Evolutionary conservation across 2,888 invertebrate genomes (phyloP), one percentile per base, ranked within the genome.

Genomic region (Drosophila borborema): DNA sequence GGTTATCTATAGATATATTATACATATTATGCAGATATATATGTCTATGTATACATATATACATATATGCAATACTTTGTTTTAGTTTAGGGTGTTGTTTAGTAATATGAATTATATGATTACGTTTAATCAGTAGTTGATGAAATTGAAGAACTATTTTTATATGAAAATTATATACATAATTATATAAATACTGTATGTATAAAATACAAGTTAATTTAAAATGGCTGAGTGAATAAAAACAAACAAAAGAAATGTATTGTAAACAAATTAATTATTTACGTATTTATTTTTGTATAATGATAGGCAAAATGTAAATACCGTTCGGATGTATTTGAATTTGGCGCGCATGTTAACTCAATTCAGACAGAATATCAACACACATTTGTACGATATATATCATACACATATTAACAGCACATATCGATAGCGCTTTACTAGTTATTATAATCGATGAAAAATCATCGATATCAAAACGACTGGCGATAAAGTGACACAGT

Each of bases 81-180:
- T 84, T 87, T 89, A 89, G 88, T 60, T 58, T 89, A 89, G 82
- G 85, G 85, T 89, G 85, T 87, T 89, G 77, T 84, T 80, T 81
- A 85, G 76, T 64, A 64, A 62, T 75, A 61, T 75, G 67, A 74
- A 66, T 51, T 63, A 46, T 62, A 59, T 40, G 18, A 55, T 53
- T 67, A 70, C 66, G 58, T 82, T 67, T 76, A 72, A 78, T 71
- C 31, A 46, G 69, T 78, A 80, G 60, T 63, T 75, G 76, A 70
- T 70, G 54, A 67, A 64, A 66, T 69, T 64, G 68, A 77, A 74
- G 45, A 75, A 78, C 59, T 89, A 86, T 89, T 89, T 89, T 89
- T 89, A 76, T 84, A 83, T 83, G 74, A 77, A 76, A 18, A 51
- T 31, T 23, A 56, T 63, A 76, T 65, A 41, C 58, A 62, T 64